phyloP scores from a whole-genome alignment of 2,888 invertebrate species.

The Blastobasis adustella region DNA sequence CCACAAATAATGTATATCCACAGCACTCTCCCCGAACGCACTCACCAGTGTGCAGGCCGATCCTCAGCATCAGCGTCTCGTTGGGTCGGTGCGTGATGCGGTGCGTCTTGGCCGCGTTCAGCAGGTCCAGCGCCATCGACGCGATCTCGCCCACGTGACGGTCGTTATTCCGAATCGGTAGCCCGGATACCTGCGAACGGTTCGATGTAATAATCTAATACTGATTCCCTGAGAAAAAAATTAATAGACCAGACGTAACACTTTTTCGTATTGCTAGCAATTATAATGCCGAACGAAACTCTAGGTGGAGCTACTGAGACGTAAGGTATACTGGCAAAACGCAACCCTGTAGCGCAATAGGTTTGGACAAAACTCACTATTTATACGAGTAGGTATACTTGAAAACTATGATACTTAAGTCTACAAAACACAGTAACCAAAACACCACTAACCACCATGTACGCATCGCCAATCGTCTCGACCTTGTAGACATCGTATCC shows the following conservation, averaged over 20 bases:
- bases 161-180: slow-evolving; percentile 89
- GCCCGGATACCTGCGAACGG: slow-evolving; percentile 83
- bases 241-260: too few relatives aligned
- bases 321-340: too few relatives aligned
- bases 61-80: slow-evolving; percentile 90
- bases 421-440: not conserved
- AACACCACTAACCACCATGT: slow-evolving; percentile 77
- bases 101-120: slow-evolving; percentile 90
- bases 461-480: slow-evolving; percentile 92
- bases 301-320: too few relatives aligned
- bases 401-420: too few relatives aligned
- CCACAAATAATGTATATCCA: too few relatives aligned
- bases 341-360: too few relatives aligned
- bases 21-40: not conserved
- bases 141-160: slow-evolving; percentile 94
- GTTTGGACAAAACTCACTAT: too few relatives aligned
- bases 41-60: slow-evolving; percentile 92
- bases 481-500: slow-evolving; percentile 99
- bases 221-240: too few relatives aligned
- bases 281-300: too few relatives aligned
- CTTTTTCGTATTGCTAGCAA: too few relatives aligned
- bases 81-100: slow-evolving; percentile 92
- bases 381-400: too few relatives aligned
- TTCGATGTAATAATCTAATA: too few relatives aligned
- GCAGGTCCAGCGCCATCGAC: slow-evolving; percentile 91